Evolutionary conservation across 2,113 vertebrate species (phyloP).

Genomic region (Atrichornis clamosus): DNA sequence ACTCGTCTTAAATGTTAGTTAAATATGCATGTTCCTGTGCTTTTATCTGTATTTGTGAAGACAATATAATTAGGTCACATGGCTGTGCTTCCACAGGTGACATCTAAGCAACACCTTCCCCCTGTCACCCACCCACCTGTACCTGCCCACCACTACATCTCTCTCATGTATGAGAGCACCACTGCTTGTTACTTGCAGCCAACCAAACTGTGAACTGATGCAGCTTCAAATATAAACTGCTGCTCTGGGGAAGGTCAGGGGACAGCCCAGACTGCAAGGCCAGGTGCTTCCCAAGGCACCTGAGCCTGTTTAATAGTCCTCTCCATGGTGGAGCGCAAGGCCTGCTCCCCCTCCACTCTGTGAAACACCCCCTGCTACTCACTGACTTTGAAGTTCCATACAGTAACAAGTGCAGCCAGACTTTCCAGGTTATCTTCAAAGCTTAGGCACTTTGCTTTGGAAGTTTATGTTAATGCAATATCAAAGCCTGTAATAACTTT

Average conservation of each 20-base stretch:
- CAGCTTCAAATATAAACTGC: not conserved
- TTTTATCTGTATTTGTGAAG: not conserved
- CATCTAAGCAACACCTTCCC: not conserved
- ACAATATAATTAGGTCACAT: rapidly evolving
- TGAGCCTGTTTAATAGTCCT: not conserved
- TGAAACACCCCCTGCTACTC: not conserved
- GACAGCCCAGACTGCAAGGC: not conserved
- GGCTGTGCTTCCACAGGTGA: not conserved
- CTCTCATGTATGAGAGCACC: not conserved
- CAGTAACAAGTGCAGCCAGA: not conserved
- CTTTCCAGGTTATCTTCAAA: not conserved
- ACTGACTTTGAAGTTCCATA: not conserved
- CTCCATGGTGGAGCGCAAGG: not conserved
- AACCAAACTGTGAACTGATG: not conserved
- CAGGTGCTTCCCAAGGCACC: not conserved
- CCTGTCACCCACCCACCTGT: rapidly evolving
- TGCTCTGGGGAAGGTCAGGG: not conserved
- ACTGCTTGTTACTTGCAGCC: not conserved
- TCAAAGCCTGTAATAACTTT: not conserved
- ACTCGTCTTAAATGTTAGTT: not conserved
- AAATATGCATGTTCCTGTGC: not conserved
- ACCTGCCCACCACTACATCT: not conserved
- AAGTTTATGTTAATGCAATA: not conserved
- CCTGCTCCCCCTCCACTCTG: rapidly evolving
- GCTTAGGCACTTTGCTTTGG: not conserved